These are phyloP conservation scores for Cosmia pyralina DNA, from an alignment of 2,888 invertebrate genomes.

Conservation along the genomic window DNA sequence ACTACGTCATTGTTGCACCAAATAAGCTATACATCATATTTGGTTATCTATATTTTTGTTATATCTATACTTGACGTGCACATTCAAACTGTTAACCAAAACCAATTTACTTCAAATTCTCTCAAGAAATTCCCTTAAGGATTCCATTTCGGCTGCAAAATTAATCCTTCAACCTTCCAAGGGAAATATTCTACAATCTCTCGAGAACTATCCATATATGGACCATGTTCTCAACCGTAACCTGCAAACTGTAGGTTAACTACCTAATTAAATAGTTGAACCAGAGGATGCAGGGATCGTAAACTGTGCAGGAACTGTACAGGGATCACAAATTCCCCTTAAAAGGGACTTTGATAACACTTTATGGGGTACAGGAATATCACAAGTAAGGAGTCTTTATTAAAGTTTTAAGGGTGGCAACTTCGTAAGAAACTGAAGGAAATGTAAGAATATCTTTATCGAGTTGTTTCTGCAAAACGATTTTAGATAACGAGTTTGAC, in stretches of 20 bases:
- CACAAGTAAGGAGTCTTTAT: conserved; percentile 23
- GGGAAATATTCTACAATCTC: conserved; percentile 14
- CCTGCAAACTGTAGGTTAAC: conserved; percentile 18
- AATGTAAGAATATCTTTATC: conserved; percentile 32
- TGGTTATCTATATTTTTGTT: neutral
- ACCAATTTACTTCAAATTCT: neutral
- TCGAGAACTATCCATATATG: conserved; percentile 3
- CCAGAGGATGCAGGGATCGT: conserved; percentile 16
- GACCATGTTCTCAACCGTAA: conserved; percentile 3
- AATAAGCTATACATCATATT: too few species aligned
- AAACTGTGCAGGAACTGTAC: conserved; percentile 26
- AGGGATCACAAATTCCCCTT: conserved; percentile 33
- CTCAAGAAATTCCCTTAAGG: too few species aligned
- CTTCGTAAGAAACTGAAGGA: conserved; percentile 23
- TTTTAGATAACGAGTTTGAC: conserved; percentile 43
- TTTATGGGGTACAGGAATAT: conserved; percentile 36
- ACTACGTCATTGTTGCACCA: too few species aligned
- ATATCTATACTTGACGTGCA: neutral
- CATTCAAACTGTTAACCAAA: neutral
- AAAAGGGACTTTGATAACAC: conserved; percentile 35
- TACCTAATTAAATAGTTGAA: conserved; percentile 47
- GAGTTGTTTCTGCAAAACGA: conserved; percentile 39
- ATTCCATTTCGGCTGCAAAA: neutral
- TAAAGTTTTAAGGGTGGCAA: conserved; percentile 49
- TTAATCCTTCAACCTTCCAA: conserved; percentile 1